These are phyloP conservation scores for fruit fly (Drosophila melanogaster) DNA, from an alignment of 1,140 invertebrate genomes.

Conservation along the genomic window DNA sequence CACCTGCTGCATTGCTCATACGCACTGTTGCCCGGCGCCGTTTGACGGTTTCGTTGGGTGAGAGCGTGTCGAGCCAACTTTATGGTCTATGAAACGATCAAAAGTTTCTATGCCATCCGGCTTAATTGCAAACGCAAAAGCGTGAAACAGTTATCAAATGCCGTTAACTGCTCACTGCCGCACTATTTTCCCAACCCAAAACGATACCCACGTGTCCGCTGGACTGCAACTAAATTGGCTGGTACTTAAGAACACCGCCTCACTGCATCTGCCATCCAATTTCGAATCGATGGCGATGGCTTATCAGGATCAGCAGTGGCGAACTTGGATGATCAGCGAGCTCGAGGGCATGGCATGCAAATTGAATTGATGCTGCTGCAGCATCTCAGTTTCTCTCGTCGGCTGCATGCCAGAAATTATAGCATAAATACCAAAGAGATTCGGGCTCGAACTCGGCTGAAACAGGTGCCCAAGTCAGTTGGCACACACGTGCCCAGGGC, in stretches of 20 bases:
- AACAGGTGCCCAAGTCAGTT: slow-evolving; percentile 75
- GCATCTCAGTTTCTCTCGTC: slow-evolving; percentile 3
- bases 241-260: slow-evolving; percentile 18
- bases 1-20: slow-evolving; percentile 59
- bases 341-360: slow-evolving; percentile 59
- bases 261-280: background rate
- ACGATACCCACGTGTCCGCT: slow-evolving; percentile 38
- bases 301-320: slow-evolving; percentile 22
- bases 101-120: slow-evolving; percentile 71
- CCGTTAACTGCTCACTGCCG: slow-evolving; percentile 59
- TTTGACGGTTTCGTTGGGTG: slow-evolving; percentile 29
- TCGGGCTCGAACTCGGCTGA: slow-evolving; percentile 8
- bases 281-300: slow-evolving; percentile 31
- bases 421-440: slow-evolving; percentile 71
- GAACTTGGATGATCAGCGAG: slow-evolving; percentile 18
- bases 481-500: slow-evolving; percentile 79
- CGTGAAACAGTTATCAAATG: slow-evolving; percentile 75
- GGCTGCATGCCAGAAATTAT: slow-evolving; percentile 76
- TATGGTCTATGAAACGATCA: slow-evolving; percentile 77
- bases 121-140: slow-evolving; percentile 65
- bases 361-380: slow-evolving; percentile 72
- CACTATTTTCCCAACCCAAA: slow-evolving; percentile 33
- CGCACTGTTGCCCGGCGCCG: slow-evolving; percentile 60
- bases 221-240: slow-evolving; percentile 43
- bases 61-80: slow-evolving; percentile 58